Evolutionary conservation across 2,888 invertebrate species (phyloP), one percentile per base, ranked within the genome.

Genomic region (Hyposoter dolosus): DNA sequence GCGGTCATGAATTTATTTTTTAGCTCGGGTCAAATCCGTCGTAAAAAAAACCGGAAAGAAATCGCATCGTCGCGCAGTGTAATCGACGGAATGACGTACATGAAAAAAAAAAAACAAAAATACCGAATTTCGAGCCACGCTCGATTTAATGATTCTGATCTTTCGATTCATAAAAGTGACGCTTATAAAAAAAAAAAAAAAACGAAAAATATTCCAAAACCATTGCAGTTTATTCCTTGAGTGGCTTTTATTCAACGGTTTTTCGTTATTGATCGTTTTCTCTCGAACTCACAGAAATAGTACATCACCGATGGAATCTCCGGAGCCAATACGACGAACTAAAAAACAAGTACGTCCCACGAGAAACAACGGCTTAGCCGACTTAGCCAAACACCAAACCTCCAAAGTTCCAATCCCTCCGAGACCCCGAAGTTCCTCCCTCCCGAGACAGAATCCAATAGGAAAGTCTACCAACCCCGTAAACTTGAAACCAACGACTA

Each of bases 351-450:
- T 19, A 56, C 74, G 77, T 78, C 40, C 78, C 19, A 69, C 68
- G 7, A 40, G 35, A 23, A 86, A 75, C 0, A 82, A 78, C 17
- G 68, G 81, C 40, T 32, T 43, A 63, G n/a, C 50, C 19, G 0
- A 50, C 15, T 1, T 63, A 10, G 6, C 68, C 7, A 86, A 83
- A 56, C 7, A 40, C 4, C 68, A 19, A 45, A 75, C 28, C 32
- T 28, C 19, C 0, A 83, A 81, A 63, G 5, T 60, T 4, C 53
- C 78, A 17, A 63, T 69, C 6, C 10, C 81, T 72, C 32, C 75
- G 53, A 84, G 72, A 76, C 53, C 84, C 17, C 84, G 84, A 66
- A 87, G 82, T 84, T 84, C 82, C n/a, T 86, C 86, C 5, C 32
- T 81, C 15, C 83, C 86, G 32, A 47, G 83, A 32, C 81, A 50